Conservation (phyloP, 2,797 vertebrate genomes). For the Crax fasciolata region DNA sequence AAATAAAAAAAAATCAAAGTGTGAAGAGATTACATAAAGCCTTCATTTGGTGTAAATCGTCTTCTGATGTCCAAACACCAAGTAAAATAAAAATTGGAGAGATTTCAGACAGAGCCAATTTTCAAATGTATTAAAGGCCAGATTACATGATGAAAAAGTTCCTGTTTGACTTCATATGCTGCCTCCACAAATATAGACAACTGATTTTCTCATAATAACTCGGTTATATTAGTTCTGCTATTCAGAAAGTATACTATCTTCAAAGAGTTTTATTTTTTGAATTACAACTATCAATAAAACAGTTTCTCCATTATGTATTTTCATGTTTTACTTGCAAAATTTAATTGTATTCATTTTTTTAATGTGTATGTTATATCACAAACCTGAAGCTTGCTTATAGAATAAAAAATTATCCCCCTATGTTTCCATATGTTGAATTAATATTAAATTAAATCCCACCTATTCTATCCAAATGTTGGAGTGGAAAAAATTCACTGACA, state of each 20-base stretch:
- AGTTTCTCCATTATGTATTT: background rate
- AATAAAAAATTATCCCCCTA: background rate
- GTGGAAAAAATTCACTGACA: background rate
- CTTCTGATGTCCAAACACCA: background rate
- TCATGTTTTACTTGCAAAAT: background rate
- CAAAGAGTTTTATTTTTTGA: background rate
- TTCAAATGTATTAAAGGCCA: background rate
- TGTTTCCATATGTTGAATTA: background rate
- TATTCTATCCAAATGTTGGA: background rate
- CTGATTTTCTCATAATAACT: background rate
- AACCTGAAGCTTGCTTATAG: background rate
- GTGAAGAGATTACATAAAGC: background rate
- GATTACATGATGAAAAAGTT: background rate
- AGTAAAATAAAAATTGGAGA: background rate
- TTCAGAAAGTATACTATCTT: background rate
- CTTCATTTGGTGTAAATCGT: background rate
- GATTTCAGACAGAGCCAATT: background rate
- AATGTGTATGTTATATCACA: background rate
- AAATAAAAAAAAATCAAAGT: background rate
- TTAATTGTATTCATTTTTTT: background rate
- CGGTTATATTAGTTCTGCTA: background rate
- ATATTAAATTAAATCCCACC: background rate
- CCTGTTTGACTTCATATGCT: background rate
- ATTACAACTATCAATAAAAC: background rate
- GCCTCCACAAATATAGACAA: background rate